Base-by-base conservation (phyloP, 1,140 invertebrate species). In the Cardiocondyla obscurior region DNA sequence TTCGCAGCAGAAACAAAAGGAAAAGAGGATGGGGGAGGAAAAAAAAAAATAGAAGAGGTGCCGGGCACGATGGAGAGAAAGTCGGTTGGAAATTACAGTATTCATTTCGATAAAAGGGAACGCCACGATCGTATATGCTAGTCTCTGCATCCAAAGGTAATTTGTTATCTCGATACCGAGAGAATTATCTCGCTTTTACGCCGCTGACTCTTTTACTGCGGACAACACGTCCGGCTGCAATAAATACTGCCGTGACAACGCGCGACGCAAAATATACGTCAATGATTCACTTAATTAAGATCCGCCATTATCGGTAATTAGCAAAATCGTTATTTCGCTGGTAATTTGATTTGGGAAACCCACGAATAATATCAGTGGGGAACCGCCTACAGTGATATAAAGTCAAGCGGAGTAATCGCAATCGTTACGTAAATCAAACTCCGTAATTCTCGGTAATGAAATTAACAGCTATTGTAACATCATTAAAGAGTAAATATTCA, bases 81-180 rank as follows among this genome's bases (percentile, higher is more conserved):
- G 62, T 67, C 74, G n/a, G 33, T 67, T 42, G 62, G 25, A 79
- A 79, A 79, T 79, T 79, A 55, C 74, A 79, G 69, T 79, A 79
- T 79, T 79, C 62, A 79, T 79, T 79, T 67, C 46, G 74, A 79
- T 79, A 67, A 79, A 67, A 67, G 74, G 44, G 39, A 67, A 7
- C 33, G 16, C 10, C 8, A n/a, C 58, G 44, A 51, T 77, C 60
- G 10, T 51, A 22, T 39, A 19, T 16, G 22, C 62, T 79, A 36
- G 16, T 69, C 73, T 64, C 62, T 10, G 22, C 22, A 33, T 65
- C 22, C 30, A 33, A 39, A 22, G 33, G 22, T 79, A 79, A 79
- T 79, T 79, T 79, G 69, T 79, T 79, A 69, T 69, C 62, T 42
- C 62, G 28, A 69, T 79, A 46, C 22, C 19, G 46, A n/a, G 74